phyloP scores from a whole-genome alignment of 2,888 invertebrate genomes.

The Tetragonula carbonaria region DNA sequence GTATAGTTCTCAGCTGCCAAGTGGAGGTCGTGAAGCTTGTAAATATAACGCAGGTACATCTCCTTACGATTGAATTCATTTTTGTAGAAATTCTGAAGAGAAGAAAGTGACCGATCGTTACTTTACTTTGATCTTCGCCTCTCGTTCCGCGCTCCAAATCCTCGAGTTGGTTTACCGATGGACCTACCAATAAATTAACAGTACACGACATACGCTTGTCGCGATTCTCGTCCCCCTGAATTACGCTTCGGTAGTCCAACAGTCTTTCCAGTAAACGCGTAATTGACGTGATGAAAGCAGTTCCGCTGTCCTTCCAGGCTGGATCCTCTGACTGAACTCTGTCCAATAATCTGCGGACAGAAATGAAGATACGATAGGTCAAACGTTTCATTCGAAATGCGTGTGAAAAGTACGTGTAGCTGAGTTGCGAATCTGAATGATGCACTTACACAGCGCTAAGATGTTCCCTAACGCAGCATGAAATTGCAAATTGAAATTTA shows the following conservation, averaged over 20 bases:
- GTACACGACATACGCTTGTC: constrained; percentile 99
- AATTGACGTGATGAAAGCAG: constrained; percentile 96
- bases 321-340: constrained; percentile 93
- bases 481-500: constrained; percentile 63
- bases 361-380: constrained; percentile 21
- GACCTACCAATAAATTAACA: constrained; percentile 93
- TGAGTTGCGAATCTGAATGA: not conserved
- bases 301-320: constrained; percentile 95
- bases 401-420: not conserved
- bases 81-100: constrained; percentile 95
- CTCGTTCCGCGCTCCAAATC: not conserved
- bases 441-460: constrained; percentile 96
- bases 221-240: constrained; percentile 97
- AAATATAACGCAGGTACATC: constrained; percentile 98
- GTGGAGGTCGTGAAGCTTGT: constrained; percentile 96
- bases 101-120: constrained; percentile 1
- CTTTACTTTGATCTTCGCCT: not conserved
- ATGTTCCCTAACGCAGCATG: constrained; percentile 90
- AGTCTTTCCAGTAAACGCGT: constrained; percentile 94
- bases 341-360: constrained; percentile 89
- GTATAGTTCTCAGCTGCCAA: constrained; percentile 96
- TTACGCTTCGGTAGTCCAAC: constrained; percentile 96
- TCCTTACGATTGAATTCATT: constrained; percentile 97
- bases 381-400: not conserved
- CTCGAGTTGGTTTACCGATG: too few species aligned